Evolutionary conservation across 2,113 vertebrate species (phyloP).

Genomic region (Rhagologus leucostigma): DNA sequence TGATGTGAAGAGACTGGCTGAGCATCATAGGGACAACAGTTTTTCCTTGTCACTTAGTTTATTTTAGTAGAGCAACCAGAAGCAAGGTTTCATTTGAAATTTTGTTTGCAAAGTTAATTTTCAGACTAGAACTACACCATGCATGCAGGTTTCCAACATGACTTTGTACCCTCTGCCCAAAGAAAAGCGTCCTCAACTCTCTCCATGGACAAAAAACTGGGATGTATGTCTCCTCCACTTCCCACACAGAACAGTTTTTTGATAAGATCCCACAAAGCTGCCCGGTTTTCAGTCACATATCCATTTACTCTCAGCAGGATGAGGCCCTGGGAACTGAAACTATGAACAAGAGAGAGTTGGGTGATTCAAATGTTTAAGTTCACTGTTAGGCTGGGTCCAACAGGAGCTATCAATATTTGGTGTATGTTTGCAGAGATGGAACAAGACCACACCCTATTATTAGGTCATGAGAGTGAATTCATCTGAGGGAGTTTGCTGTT

Average conservation of each 20-base stretch:
- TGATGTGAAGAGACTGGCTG: not conserved
- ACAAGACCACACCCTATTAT: not conserved
- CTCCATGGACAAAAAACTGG: fast-evolving
- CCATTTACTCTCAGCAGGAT: not conserved
- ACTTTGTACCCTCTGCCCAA: not conserved
- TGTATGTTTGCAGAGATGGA: not conserved
- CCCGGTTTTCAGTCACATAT: not conserved
- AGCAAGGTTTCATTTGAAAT: not conserved
- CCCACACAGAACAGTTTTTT: not conserved
- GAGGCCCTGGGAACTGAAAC: not conserved
- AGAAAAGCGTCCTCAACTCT: not conserved
- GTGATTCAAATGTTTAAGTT: not conserved
- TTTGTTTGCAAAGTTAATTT: not conserved
- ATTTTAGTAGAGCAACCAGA: not conserved
- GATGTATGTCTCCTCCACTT: not conserved
- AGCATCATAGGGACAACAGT: not conserved
- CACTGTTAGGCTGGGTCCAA: not conserved
- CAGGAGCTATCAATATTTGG: not conserved
- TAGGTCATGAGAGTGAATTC: not conserved
- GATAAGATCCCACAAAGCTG: not conserved
- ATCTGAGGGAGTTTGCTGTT: not conserved
- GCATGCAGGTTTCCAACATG: not conserved
- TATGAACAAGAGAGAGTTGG: not conserved
- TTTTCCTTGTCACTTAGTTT: not conserved
- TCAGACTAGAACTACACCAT: not conserved